These are phyloP conservation scores for Choristoneura fumiferana DNA, from an alignment of 1,140 invertebrate genomes.

Conservation along the genomic window DNA sequence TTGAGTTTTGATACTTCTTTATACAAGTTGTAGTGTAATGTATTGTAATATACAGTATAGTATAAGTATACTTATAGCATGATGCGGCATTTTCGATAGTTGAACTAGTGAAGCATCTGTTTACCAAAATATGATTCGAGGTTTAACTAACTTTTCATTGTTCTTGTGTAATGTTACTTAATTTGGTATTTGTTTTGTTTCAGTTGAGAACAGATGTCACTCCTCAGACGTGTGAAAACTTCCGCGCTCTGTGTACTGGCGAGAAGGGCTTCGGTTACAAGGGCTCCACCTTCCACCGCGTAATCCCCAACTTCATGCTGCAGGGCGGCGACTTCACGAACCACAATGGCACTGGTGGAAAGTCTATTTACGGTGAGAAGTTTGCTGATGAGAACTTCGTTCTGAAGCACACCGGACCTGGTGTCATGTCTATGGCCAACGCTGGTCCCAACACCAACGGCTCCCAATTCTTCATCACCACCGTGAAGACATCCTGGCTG, in stretches of 20 bases:
- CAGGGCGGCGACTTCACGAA: slow-evolving; percentile 98
- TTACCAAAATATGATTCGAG: no score
- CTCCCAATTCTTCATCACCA: slow-evolving; percentile 98
- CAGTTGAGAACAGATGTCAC: slow-evolving; percentile 92
- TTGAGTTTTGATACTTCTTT: no score
- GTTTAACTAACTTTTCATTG: no score
- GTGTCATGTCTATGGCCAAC: slow-evolving; percentile 96
- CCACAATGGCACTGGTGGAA: slow-evolving; percentile 97
- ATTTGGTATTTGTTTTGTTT: slow-evolving; percentile 60
- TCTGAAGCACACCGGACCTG: slow-evolving; percentile 95
- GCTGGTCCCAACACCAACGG: slow-evolving; percentile 97
- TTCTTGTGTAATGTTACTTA: background rate
- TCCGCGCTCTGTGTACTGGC: slow-evolving; percentile 94
- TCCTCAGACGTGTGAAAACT: slow-evolving; percentile 97
- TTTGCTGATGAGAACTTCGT: slow-evolving; percentile 98
- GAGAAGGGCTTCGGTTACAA: slow-evolving; percentile 97
- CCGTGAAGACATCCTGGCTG: slow-evolving; percentile 96
- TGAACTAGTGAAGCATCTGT: background rate
- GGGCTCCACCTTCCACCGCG: slow-evolving; percentile 94
- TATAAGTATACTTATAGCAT: background rate
- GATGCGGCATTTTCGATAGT: slow-evolving; percentile 7
- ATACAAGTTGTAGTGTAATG: no score
- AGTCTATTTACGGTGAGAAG: slow-evolving; percentile 97
- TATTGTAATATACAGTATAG: no score
- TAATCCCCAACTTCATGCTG: slow-evolving; percentile 99